Percentiles rank a stretch among this genome's conserved stretches.
phyloP scores from a whole-genome alignment of 2,113 vertebrate genomes.

The Platanista minor region DNA sequence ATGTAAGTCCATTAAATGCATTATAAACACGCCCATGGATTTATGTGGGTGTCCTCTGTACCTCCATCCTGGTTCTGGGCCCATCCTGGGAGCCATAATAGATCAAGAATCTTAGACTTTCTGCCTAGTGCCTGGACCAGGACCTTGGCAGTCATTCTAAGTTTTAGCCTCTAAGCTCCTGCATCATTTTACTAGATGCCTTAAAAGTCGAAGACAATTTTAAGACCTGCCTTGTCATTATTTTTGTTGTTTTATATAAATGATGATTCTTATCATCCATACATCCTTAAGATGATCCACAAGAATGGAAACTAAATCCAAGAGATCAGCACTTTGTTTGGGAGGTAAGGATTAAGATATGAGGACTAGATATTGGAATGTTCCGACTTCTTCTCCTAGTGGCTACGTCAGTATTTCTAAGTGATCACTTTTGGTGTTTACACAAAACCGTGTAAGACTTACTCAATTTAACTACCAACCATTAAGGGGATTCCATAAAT shows the following conservation, averaged over 20 bases:
- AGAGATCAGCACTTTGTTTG: background rate
- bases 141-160: background rate
- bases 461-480: conserved; percentile 14
- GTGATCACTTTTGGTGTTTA: conserved; percentile 16
- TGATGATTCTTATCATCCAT: background rate
- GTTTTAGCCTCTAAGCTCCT: background rate
- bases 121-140: background rate
- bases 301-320: background rate
- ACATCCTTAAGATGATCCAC: background rate
- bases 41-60: background rate
- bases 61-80: background rate
- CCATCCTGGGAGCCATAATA: background rate
- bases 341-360: background rate
- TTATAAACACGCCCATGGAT: background rate
- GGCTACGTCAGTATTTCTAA: conserved; percentile 20
- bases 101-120: background rate
- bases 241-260: background rate
- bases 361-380: background rate
- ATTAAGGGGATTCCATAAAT: conserved; percentile 46
- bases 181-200: background rate
- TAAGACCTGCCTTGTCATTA: background rate
- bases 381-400: background rate
- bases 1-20: background rate
- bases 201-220: background rate
- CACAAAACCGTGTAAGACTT: conserved; percentile 14